Evolutionary conservation across 2,113 vertebrate species (phyloP).

Genomic region (Platysternon megacephalum): DNA sequence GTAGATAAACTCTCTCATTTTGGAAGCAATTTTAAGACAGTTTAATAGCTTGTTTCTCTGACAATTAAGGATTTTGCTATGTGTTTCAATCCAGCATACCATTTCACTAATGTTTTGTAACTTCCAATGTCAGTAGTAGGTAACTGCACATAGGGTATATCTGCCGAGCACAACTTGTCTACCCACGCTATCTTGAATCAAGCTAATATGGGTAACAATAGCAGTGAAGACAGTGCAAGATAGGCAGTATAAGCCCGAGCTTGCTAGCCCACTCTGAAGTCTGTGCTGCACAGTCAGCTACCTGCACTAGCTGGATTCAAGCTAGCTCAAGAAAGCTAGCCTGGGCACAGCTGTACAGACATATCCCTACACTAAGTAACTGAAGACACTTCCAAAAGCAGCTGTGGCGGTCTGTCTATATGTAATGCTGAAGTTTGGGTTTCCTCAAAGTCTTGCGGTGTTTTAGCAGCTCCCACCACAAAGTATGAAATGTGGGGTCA

Average conservation of each 20-base stretch:
- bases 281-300: neutral
- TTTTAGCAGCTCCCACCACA: neutral
- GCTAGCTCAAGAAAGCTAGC: neutral
- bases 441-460: neutral
- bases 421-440: neutral
- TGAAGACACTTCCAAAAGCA: neutral
- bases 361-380: neutral
- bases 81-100: neutral
- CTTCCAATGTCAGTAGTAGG: neutral
- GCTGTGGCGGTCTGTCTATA: rapidly evolving
- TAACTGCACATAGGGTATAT: neutral
- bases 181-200: neutral
- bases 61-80: too few relatives aligned
- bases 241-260: neutral
- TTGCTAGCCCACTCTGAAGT: neutral
- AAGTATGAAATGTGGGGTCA: neutral
- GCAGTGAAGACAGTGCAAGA: neutral
- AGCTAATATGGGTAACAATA: neutral
- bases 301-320: neutral
- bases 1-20: neutral
- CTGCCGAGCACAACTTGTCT: neutral
- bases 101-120: neutral
- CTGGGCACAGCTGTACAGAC: neutral
- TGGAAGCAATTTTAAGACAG: neutral
- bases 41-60: neutral